Evolutionary conservation across 2,888 invertebrate genomes (phyloP), one percentile per base, ranked within the genome.

Genomic region (Spialia ferax): DNA sequence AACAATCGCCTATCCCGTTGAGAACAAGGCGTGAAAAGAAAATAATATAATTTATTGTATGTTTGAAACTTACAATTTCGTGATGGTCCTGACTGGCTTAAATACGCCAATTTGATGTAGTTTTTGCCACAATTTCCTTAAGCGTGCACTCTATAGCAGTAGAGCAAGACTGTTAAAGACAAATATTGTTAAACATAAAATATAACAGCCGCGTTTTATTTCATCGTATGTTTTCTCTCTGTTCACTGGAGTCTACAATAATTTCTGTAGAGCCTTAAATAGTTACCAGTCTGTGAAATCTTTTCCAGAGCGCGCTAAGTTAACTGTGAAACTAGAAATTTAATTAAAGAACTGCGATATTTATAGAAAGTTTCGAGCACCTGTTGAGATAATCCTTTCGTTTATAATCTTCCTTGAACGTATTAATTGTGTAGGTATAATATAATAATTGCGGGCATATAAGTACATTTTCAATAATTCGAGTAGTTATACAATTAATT

Each of bases 261-360:
- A 61, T 59, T 59, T 59, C 54, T 57, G 32, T 48, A 62, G 48
- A 38, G 59, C 56, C 57, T 66, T 69, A 64, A 72, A 56, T 68
- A 70, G 42, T 59, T 69, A 70, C 70, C 69, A 67, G 65, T 59
- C 69, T 70, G 70, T 67, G 55, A 71, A 70, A 70, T 73, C 62
- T 71, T 69, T 70, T 62, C 63, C 68, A 57, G 55, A 57, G 55
- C 63, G 29, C n/a, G n/a, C 56, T 64, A 62, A 70, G 63, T 71
- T 69, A 62, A 60, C 68, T 69, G 67, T 71, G 50, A 50, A 63
- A 35, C 35, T 20, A 38, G 32, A 2, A 57, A 65, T 56, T 35
- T 48, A 18, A 57, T 57, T 57, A 65, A n/a, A 50, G n/a, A 52
- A 4, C 2, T 52, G n/a, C n/a, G n/a, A n/a, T n/a, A 52, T 52